Base-by-base conservation (phyloP, 2,113 vertebrate genomes). In the Brevimyrus niger region DNA sequence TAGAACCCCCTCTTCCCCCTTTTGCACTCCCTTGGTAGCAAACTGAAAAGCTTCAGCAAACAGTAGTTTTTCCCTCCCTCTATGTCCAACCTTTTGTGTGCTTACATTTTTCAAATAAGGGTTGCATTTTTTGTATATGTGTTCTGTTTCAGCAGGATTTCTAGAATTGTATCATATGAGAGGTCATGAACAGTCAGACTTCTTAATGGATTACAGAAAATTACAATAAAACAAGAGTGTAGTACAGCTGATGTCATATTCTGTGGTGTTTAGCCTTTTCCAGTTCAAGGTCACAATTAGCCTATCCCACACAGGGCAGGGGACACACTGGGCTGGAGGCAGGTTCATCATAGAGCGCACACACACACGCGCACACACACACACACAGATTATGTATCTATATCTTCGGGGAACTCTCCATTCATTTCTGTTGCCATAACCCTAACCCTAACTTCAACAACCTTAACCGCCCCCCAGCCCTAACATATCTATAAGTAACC, bases 91-190 rank as follows among this genome's bases (percentile, higher is more conserved):
- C 17, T 80, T 80, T 80, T 80, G 73, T 80, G 73, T 80, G 19
- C 6, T 35, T 80, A 80, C 6, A 76, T 42, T 80, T 80, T 80
- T 80, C 35, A 38, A 31, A 38, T 80, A 44, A 61, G 11, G 55
- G 55, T 61, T 65, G 86, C 9, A 15, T 88, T 88, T 88, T 61
- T 61, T 61, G 58, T 23, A 88, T 46, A n/a, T 88, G 55, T 88
- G 38, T 46, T 88, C 87, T 88, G 55, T 46, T 42, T 87, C 17
- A 35, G 9, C 87, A 48, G 82, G 44, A 85, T 21, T 85, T 38
- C 21, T 85, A 80, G 35, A 80, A 42, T 80, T 80, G 73, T 80
- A 85, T 85, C 31, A 42, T 83, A 83, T 83, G 35, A 83, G 35
- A 83, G 3, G 35, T 21, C 8, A 48, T 85, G 82, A 44, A 85